These are phyloP conservation scores for human (Homo sapiens) DNA, from an alignment of 2,113 vertebrate genomes.

Conservation along the genomic window DNA sequence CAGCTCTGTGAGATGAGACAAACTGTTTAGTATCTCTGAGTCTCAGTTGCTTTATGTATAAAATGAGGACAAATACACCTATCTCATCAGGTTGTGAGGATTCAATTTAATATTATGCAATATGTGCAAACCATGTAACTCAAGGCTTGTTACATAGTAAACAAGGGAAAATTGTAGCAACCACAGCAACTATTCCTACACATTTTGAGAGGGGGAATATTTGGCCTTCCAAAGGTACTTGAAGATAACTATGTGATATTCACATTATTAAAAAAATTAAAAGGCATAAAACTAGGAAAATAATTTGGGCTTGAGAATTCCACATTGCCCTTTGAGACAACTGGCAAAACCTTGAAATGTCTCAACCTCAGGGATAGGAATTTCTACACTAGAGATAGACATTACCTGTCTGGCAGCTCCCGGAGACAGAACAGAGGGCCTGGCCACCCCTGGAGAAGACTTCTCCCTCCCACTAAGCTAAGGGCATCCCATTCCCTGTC, in stretches of 20 bases:
- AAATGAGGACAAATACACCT: background rate
- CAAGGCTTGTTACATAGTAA: background rate
- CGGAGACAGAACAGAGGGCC: background rate
- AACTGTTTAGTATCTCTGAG: background rate
- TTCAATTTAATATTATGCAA: background rate
- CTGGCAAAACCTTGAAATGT: background rate
- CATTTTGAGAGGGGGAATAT: background rate
- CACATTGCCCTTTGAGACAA: conserved; percentile 39
- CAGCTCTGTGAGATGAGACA: background rate
- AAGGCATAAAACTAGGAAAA: background rate
- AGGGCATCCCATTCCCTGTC: conserved; percentile 14
- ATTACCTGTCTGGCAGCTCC: background rate
- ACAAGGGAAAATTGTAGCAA: background rate
- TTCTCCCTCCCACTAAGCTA: background rate
- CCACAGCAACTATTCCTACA: background rate
- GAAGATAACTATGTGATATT: background rate
- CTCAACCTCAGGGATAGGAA: conserved; percentile 7
- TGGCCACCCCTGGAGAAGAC: background rate
- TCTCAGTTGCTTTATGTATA: background rate
- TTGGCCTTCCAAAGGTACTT: background rate
- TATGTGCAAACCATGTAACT: background rate
- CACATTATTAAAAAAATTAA: background rate
- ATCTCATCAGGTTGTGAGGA: background rate
- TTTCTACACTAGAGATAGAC: conserved; percentile 48
- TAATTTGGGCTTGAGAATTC: background rate